Conservation (phyloP, 1,140 invertebrate genomes). For the Coptotermes formosanus region DNA sequence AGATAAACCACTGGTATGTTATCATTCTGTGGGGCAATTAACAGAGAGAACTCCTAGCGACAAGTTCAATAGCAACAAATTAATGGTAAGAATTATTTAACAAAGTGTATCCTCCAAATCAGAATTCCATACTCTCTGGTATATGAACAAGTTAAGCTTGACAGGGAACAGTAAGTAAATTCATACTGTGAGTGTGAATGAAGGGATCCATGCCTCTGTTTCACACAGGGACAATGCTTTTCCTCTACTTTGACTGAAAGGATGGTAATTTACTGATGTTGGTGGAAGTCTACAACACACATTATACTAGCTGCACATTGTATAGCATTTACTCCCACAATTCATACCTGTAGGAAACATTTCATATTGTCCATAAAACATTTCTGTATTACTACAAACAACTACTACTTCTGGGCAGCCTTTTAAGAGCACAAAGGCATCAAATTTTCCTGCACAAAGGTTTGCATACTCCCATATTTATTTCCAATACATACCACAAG, state of each 20-base stretch:
- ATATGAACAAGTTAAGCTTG: neutral
- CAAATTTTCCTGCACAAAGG: neutral
- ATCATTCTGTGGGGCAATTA: neutral
- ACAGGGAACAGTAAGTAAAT: neutral
- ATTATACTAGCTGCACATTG: neutral
- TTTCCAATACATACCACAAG: neutral
- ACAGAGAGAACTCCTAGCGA: neutral
- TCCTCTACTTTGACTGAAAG: neutral
- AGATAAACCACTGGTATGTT: neutral
- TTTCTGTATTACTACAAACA: neutral
- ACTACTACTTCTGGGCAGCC: neutral
- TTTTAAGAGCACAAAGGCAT: neutral
- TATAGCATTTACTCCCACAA: neutral
- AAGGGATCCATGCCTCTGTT: neutral
- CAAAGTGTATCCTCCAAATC: neutral
- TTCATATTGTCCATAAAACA: neutral
- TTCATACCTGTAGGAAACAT: neutral
- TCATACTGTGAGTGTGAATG: neutral
- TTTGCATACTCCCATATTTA: neutral
- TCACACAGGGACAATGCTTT: neutral
- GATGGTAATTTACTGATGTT: neutral
- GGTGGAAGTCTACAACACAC: neutral
- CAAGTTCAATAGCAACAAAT: neutral
- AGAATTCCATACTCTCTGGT: neutral
- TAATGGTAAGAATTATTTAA: neutral